Base-by-base conservation (phyloP, 2,113 vertebrate genomes). In the Gopherus flavomarginatus region DNA sequence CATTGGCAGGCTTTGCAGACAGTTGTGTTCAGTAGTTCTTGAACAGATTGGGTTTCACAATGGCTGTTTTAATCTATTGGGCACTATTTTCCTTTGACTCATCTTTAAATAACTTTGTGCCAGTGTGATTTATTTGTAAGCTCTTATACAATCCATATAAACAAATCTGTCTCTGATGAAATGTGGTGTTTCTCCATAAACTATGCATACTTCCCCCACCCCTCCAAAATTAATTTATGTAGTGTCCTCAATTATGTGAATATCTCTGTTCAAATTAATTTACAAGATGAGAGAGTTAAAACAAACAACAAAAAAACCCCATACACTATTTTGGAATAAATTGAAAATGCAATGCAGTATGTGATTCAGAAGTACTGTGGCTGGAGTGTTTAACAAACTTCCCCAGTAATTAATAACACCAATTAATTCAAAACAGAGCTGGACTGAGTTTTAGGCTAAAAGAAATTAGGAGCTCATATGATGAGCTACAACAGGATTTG, bases 1-100 rank as follows among this genome's bases (percentile, higher is more conserved):
- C 96, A 50, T 42, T 80, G 94, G 94, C 96, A 96, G 94, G 88
- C 83, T 3, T 5, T 90, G 80, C 44, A 12, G 89, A 3, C 83
- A 7, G 92, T 87, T 4, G 50, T 94, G 95, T 21, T 72, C 86
- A 11, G 0, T 21, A 91, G 53, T 2, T 38, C 14, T 31, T 56
- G 93, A 80, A 1, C 92, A 91, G 95, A 10, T 44, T 65, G 94
- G 82, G 17, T 53, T 84, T 90, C 94, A 80, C 96, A 83, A 72
- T 81, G 94, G 90, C 72, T 84, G 21, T 0, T 29, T 90, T 89
- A 29, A 31, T 86, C 92, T 69, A 0, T 6, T 47, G 95, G 96
- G 86, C 47, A 13, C 85, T 42, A 10, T 22, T 81, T 44, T 31
- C 22, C 53, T 59, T 47, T 95, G 95, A 82, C 59, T 85, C 91